Conservation (phyloP, 2,888 invertebrate species). For the Epinotia brunnichana region DNA sequence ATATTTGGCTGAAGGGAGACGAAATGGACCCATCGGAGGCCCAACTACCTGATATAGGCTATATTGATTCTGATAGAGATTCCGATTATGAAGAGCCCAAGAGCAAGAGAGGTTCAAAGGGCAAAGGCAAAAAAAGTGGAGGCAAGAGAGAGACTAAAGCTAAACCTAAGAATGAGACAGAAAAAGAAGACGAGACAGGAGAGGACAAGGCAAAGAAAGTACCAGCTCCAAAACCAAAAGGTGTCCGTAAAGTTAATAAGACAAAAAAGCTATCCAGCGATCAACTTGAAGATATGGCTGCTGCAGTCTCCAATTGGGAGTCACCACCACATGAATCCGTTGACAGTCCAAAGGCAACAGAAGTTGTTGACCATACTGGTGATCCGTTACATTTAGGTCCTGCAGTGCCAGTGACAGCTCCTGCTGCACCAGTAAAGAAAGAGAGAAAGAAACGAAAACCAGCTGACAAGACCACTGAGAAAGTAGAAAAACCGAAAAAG, state of each 20-base stretch:
- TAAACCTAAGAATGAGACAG: conserved; percentile 47
- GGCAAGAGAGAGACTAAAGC: conserved; percentile 47
- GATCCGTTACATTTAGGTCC: conserved; percentile 47
- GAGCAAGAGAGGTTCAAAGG: conserved; percentile 54
- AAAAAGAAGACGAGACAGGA: conserved; percentile 45
- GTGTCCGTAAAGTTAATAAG: conserved; percentile 61
- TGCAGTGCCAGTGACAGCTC: conserved; percentile 50
- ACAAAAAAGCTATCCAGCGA: conserved; percentile 69
- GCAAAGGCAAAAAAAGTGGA: conserved; percentile 51
- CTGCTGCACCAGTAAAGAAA: conserved; percentile 45
- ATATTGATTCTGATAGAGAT: conserved; percentile 78
- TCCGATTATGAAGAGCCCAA: conserved; percentile 74
- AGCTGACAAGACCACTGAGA: conserved; percentile 50
- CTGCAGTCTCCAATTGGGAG: conserved; percentile 70
- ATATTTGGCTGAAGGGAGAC: conserved; percentile 91
- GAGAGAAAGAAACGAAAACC: conserved; percentile 55
- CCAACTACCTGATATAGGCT: conserved; percentile 75
- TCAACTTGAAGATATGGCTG: conserved; percentile 68
- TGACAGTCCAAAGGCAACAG: conserved; percentile 22
- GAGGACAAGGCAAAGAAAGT: conserved; percentile 49
- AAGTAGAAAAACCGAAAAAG: conserved; percentile 54
- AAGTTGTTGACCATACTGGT: conserved; percentile 38
- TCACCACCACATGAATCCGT: conserved; percentile 66
- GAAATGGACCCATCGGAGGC: conserved; percentile 86
- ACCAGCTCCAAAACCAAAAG: conserved; percentile 40